Evolutionary conservation across 2,888 invertebrate species (phyloP), one percentile per base, ranked within the genome.

Genomic region (Phalera bucephala): DNA sequence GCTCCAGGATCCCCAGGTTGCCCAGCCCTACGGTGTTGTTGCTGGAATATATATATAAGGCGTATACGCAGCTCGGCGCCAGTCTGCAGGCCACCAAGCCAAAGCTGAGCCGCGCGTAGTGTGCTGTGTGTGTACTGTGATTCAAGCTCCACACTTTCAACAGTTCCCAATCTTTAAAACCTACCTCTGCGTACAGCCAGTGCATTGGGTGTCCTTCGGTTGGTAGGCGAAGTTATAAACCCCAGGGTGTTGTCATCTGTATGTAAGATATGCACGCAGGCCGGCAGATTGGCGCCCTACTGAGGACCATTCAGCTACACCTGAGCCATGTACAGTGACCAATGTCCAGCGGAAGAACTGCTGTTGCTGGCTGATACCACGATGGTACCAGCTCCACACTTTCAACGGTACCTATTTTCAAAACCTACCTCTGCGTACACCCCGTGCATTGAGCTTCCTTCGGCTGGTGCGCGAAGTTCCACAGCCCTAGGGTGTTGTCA

Each of bases 161-260:
- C n/a, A n/a, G n/a, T n/a, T n/a, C n/a, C n/a, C n/a, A n/a, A n/a
- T n/a, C n/a, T n/a, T n/a, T n/a, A n/a, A n/a, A n/a, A n/a, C 33
- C 64, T 67, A 94, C 94, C 96, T 95, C 66, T 95, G 93, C 29
- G 93, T 93, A 50, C 96, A 96, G 0, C 95, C 95, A 12, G 91
- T 91, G 60, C 97, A 97, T n/a, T 91, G 91, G 2, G 92, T 91
- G 1, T 89, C 85, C 2, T 91, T 91, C 1, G 92, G 91, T 33
- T 93, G 94, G 0, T 91, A 86, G 0, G 91, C 79, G 72, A 97
- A 98, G 82, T 97, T 96, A 96, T 97, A 98, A 98, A 87, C 0
- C 98, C 98, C 23, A 98, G 81, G 0, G 93, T 93, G 34, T 92
- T 91, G 14, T 94, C 95, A 70, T 98, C 96, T 7, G 95, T 85